Base-by-base conservation (phyloP, 2,113 vertebrate species). In the Anas platyrhynchos region DNA sequence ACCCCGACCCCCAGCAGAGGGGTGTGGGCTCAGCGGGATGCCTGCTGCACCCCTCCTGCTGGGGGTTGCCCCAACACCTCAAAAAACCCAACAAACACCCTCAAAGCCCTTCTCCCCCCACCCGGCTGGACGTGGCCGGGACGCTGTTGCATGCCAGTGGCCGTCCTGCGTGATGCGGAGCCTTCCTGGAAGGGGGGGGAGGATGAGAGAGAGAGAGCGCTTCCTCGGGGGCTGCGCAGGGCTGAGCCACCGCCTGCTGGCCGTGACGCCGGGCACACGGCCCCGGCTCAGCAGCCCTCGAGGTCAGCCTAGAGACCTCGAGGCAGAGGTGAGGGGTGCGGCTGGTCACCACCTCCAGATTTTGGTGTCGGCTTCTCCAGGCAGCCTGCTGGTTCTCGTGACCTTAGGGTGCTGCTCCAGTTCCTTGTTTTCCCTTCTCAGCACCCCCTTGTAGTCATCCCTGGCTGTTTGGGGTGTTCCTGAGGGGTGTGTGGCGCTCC, bases 151-250 rank as follows among this genome's bases (percentile, higher is more conserved):
- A 3, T 65, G 52, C 20, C 5, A 56, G 21, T 0, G 4, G 18
- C 72, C 43, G 77, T 87, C 74, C 68, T 73, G 48, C 1, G 4
- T 5, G 0, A 2, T 32, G 46, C 8, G 0, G 77, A 82, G 68
- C 77, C 88, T 96, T 96, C 88, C 94, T 94, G 93, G 91, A 93
- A 94, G 83, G 65, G 58, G 58, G 77, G 86, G 93, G 93, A 93
- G 55, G 90, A 79, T 84, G 77, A 58, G 89, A 34, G 34, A 34
- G 34, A 34, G 34, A 34, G 34, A 77, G 86, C 0, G 0, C 71
- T 92, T 2, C 0, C 21, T 65, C 50, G 44, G 58, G 77, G 56
- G 62, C 72, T 86, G 68, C 66, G 4, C 43, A 50, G 76, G 62
- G 59, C 36, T 58, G 56, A 95, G 83, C 66, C 59, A 58, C 82